Evolutionary conservation across 2,797 vertebrate genomes (phyloP), one percentile per base, ranked within the genome.

Genomic region (Argentina silus): DNA sequence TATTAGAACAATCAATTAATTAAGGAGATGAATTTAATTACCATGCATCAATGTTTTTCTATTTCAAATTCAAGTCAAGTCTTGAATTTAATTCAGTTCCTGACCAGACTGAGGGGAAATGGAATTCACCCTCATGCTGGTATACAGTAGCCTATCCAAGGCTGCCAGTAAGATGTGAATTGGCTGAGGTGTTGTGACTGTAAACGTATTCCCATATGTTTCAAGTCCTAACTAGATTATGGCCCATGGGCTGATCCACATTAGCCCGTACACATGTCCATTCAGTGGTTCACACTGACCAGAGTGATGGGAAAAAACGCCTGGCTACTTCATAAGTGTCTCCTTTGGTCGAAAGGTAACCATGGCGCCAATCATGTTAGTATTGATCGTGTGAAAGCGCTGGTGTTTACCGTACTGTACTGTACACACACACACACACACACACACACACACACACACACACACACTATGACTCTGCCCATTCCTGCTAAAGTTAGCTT

Each of bases 181-280:
- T 78, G 61, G 6, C 17, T 15, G 7, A 48, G 7, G 50, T 69
- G 67, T 68, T 42, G 70, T 87, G 86, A 87, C 90, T 90, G 91
- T 91, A 90, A 91, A 90, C 83, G 82, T 80, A 84, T 80, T 76
- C 80, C 70, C 62, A 67, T 77, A 78, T 92, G 91, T 91, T 92
- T 91, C 27, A 91, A 89, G 87, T 86, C 85, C 79, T 93, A 93
- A 93, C 88, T 87, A 90, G 91, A 93, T 93, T 93, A 93, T 64
- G 62, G 84, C 85, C 77, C 75, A 86, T 7, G 85, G 85, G 85
- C 79, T 79, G 85, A 85, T 83, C 77, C 75, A 73, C 79, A 82
- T 85, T 84, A 87, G 82, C 88, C 83, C 80, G 77, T 81, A 73
- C 86, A 83, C 83, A 74, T 43, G 82, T 83, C 82, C 71, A 82